Base-by-base conservation (phyloP, 2,113 vertebrate genomes). In the Gymnorhina tibicen region DNA sequence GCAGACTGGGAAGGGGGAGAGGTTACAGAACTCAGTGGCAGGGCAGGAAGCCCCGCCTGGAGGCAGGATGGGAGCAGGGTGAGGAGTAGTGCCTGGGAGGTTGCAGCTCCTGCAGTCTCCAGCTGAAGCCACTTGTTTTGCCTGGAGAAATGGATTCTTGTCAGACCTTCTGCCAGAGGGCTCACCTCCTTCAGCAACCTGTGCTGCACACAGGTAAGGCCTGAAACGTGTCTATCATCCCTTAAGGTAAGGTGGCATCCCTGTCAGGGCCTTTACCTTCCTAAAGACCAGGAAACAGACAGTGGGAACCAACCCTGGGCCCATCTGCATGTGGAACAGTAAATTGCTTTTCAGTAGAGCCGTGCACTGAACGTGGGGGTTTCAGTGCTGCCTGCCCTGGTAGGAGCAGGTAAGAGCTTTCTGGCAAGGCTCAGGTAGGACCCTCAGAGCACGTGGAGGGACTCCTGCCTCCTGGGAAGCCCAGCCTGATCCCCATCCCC, bases 401-500 rank as follows among this genome's bases (percentile, higher is more conserved):
- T 2, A 37, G 74, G 16, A 63, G 62, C 18, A 66, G 35, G 28
- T 2, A 44, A 39, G 49, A 67, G 28, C 7, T 68, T 53, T 44
- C 63, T 76, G 74, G n/a, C 21, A 32, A 19, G 28, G 62, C 73
- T 80, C 63, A 53, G 72, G 50, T 16, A 47, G 50, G 39, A 50
- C 30, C 37, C 53, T 35, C 3, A 3, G 44, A 60, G 35, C n/a
- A 35, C 0, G 0, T 10, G 42, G 81, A 19, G 41, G 82, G 49
- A 85, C 27, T 33, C n/a, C 77, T 60, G 56, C 37, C 49, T 59
- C 22, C 35, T 2, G 5, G 74, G 30, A 72, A 94, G 81, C 87
- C 62, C 85, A 88, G 49, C 78, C 92, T 87, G 90, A 64, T 94
- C 92, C 91, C 87, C 30, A 63, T 26, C 62, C 47, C 74, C 33